Percentiles rank a stretch among this genome's conserved stretches.
Conservation (phyloP, 2,797 vertebrate genomes). For the Carcharodon carcharias region DNA sequence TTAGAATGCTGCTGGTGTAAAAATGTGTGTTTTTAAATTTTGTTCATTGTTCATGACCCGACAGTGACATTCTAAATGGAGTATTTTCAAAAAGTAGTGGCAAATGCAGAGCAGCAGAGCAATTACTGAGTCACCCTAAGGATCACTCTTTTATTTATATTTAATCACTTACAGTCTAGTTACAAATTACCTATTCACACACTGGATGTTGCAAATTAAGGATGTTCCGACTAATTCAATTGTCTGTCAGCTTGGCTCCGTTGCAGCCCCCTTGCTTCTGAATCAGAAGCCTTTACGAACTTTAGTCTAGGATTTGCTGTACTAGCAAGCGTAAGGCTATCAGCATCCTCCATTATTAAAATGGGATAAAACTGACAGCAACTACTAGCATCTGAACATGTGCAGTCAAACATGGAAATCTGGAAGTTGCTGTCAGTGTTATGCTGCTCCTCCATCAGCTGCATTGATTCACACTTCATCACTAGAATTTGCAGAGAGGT, state of each 20-base stretch:
- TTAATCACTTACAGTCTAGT: neutral
- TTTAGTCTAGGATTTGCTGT: neutral
- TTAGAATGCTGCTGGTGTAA: neutral
- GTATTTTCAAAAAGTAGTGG: neutral
- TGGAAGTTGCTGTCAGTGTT: no score
- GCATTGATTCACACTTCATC: no score
- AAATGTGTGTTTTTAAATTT: neutral
- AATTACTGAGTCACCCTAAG: neutral
- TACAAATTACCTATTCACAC: neutral
- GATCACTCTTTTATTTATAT: neutral
- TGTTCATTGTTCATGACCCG: neutral
- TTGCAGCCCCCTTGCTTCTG: neutral
- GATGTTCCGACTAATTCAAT: neutral
- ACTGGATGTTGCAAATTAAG: neutral
- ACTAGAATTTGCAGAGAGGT: no score
- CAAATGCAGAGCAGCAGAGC: neutral
- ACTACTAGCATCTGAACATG: no score
- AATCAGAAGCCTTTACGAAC: neutral
- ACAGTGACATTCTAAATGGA: neutral
- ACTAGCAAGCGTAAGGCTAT: no score
- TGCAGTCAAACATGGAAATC: no score
- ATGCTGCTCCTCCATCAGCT: no score
- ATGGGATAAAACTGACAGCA: no score
- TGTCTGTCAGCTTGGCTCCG: neutral
- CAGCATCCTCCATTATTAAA: no score